A percentile compares a stretch with the other conserved stretches of the same genome.
Conservation (phyloP, 2,113 vertebrate genomes). For the Salvelinus namaycush region DNA sequence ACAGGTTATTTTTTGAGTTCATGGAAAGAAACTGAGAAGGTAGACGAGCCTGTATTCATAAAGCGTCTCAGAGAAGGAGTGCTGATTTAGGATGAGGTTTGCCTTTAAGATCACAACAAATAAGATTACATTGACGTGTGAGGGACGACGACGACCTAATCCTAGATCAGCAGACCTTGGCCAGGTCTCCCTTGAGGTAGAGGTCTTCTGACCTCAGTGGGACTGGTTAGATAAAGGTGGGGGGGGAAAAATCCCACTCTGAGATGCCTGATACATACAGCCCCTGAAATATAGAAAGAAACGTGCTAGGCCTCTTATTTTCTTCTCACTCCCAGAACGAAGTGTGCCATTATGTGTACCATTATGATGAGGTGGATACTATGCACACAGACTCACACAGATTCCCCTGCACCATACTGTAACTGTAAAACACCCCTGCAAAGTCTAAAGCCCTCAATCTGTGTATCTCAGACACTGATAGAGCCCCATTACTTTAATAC, state of each 20-base stretch:
- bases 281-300: background rate
- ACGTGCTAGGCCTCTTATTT: constrained; percentile 37
- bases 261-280: background rate
- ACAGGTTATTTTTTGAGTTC: background rate
- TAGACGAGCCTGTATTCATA: too few species aligned
- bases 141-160: too few species aligned
- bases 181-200: too few species aligned
- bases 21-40: too few species aligned
- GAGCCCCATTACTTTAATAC: constrained; percentile 71
- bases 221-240: too few species aligned
- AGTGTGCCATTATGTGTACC: constrained; percentile 36
- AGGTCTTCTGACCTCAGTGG: too few species aligned
- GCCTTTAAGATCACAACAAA: too few species aligned
- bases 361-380: constrained; percentile 49
- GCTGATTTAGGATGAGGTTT: too few species aligned
- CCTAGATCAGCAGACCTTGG: too few species aligned
- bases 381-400: constrained; percentile 21
- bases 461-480: constrained; percentile 61
- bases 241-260: too few species aligned
- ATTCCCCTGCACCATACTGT: constrained; percentile 33
- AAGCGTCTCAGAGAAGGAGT: too few species aligned
- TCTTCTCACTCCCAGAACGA: constrained; percentile 40
- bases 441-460: constrained; percentile 42
- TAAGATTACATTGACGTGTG: too few species aligned
- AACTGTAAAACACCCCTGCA: constrained; percentile 38